Conservation (phyloP, 2,888 invertebrate genomes). For the Lepidocyrtinus sp. region DNA sequence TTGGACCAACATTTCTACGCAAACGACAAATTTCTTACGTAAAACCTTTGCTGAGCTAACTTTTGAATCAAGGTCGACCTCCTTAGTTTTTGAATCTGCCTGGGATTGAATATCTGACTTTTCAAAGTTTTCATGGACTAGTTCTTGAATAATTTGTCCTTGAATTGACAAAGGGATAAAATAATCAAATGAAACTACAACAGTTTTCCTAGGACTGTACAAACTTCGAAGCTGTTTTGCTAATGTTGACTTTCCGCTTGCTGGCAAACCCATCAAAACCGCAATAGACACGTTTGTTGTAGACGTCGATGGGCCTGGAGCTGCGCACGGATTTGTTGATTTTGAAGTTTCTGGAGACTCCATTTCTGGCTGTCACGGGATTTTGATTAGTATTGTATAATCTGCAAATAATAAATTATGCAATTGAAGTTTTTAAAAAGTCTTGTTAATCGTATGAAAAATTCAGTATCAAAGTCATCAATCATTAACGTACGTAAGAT, state of each 20-base stretch:
- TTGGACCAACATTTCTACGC: conserved; percentile 38
- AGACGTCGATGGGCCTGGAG: not conserved
- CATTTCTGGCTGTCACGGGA: conserved; percentile 4
- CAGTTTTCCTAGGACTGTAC: conserved; percentile 2
- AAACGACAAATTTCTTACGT: conserved; percentile 61
- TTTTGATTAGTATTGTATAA: conserved; percentile 5
- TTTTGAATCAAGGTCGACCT: too few species aligned
- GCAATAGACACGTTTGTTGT: conserved; percentile 58
- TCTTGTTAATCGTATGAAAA: too few species aligned
- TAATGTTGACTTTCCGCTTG: conserved; percentile 70
- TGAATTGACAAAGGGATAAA: conserved; percentile 66
- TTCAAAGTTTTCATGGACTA: too few species aligned
- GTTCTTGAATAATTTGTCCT: conserved; percentile 30
- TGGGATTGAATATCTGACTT: not conserved
- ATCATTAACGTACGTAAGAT: too few species aligned
- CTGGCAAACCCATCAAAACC: conserved; percentile 70
- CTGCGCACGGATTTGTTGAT: conserved; percentile 5
- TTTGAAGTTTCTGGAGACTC: not conserved
- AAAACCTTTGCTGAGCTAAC: conserved; percentile 60
- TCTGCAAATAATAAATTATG: not conserved
- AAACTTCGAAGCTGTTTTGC: conserved; percentile 43
- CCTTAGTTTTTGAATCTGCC: not conserved
- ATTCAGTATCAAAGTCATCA: too few species aligned
- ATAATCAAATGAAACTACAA: conserved; percentile 63
- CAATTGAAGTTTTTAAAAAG: too few species aligned